These are phyloP conservation scores for Zoanthus sociatus DNA, from an alignment of 92 coral and sea anemone species.

Conservation along the genomic window DNA sequence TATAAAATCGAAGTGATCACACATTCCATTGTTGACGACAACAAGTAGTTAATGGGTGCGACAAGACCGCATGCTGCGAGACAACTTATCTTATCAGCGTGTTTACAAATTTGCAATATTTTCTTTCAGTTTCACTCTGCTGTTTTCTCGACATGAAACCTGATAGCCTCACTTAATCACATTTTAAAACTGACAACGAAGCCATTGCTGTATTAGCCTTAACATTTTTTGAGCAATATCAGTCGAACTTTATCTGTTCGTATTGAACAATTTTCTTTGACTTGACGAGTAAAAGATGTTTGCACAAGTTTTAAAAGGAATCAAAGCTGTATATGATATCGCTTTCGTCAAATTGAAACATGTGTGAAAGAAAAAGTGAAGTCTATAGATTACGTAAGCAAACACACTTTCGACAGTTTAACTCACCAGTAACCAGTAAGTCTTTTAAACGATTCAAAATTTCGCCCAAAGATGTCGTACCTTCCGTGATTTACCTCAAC, in stretches of 20 bases:
- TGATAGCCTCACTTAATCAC: too few species aligned
- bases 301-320: not conserved
- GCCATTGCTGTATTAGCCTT: not conserved
- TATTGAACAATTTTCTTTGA: not conserved
- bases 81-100: not conserved
- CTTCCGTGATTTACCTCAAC: too few species aligned
- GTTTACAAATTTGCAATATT: not conserved
- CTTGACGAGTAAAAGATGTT: not conserved
- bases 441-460: too few species aligned
- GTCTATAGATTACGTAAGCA: not conserved
- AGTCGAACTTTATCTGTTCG: not conserved
- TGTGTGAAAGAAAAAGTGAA: not conserved
- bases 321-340: not conserved
- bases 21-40: not conserved
- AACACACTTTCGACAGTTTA: not conserved
- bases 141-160: not conserved
- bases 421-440: too few species aligned
- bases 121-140: not conserved
- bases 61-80: not conserved
- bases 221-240: not conserved
- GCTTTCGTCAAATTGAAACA: not conserved
- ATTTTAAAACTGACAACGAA: too few species aligned
- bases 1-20: too few species aligned
- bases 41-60: not conserved
- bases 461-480: too few species aligned